Base-by-base conservation (phyloP, 2,888 invertebrate genomes). In the Dermolepida albohirtum region DNA sequence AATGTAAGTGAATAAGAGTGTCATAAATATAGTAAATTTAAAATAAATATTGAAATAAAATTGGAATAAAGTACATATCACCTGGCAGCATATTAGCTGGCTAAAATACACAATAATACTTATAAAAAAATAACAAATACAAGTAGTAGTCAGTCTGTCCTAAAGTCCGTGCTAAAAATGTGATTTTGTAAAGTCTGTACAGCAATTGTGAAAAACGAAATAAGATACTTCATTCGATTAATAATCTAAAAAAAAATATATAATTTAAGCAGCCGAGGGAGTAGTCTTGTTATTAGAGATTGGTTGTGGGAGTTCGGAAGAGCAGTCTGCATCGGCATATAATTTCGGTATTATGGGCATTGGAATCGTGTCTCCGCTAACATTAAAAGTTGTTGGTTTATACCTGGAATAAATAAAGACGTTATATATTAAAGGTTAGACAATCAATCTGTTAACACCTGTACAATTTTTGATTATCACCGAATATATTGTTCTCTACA, bases 81-180 rank as follows among this genome's bases (percentile, higher is more conserved):
- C 72, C 72, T 72, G 72, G 72, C 72, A 71, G 72, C 72, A 66
- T 54, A 41, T 59, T 70, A 72, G 72, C 72, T 72, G 72, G 72
- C 65, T 59, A 57, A 54, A 65, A 64, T 52, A 64, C 50, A 51
- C 29, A 43, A 27, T 29, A 29, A 41, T 54, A 54, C 17, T 65
- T 52, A 49, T 47, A 63, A 67, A 39, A 62, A 16, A 41, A 59
- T 29, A 62, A 67, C 50, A 51, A 51, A 49, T 40, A 40, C 10
- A 39, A 39, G 17, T 39, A 43, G 40, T 51, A 47, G 43, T 34
- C 50, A 49, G 49, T 49, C 40, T 63, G 47, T 11, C 17, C 10
- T 11, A 39, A 22, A 54, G 54, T 54, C 39, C n/a, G 12, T 14
- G 39, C 41, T 14, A 2, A 27, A 57, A 17, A 41, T 17, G 43